phyloP scores from a whole-genome alignment of 2,888 invertebrate species.

The Epirrita christyi region DNA sequence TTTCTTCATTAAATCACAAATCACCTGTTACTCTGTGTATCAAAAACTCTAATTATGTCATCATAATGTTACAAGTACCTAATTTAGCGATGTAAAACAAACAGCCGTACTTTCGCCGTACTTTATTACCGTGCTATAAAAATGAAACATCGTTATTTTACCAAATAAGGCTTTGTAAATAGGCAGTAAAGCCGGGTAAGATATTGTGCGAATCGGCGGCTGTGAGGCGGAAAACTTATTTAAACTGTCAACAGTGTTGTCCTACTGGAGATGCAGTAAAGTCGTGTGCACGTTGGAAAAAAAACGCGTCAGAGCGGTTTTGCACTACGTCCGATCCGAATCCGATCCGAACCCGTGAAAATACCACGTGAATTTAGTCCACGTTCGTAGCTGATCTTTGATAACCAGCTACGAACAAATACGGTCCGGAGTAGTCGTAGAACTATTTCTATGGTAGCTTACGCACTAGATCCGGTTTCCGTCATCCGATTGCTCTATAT shows the following conservation, averaged over 20 bases:
- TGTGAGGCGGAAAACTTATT: constrained; percentile 57
- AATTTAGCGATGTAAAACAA: constrained; percentile 18
- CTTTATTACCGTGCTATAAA: constrained; percentile 1
- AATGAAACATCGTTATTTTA: constrained; percentile 45
- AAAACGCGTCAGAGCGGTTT: no score
- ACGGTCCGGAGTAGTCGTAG: no score
- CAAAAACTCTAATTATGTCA: constrained; percentile 16
- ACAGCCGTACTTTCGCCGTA: constrained; percentile 2
- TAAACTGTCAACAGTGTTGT: constrained; percentile 52
- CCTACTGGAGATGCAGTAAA: constrained; percentile 6
- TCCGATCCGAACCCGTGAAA: no score
- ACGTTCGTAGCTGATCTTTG: no score
- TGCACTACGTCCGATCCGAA: no score
- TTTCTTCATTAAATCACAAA: no score
- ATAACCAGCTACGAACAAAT: no score
- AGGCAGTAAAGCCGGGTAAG: constrained; percentile 56
- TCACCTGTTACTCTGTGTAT: not conserved
- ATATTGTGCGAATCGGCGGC: constrained; percentile 54
- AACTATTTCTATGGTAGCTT: no score
- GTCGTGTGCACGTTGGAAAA: constrained; percentile 1
- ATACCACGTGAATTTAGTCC: no score
- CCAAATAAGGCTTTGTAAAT: constrained; percentile 58
- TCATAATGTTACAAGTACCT: constrained; percentile 9
- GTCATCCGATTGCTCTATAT: no score
- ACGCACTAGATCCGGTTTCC: no score